phyloP scores from a whole-genome alignment of 1,140 invertebrate genomes.

The Monomorium pharaonis region DNA sequence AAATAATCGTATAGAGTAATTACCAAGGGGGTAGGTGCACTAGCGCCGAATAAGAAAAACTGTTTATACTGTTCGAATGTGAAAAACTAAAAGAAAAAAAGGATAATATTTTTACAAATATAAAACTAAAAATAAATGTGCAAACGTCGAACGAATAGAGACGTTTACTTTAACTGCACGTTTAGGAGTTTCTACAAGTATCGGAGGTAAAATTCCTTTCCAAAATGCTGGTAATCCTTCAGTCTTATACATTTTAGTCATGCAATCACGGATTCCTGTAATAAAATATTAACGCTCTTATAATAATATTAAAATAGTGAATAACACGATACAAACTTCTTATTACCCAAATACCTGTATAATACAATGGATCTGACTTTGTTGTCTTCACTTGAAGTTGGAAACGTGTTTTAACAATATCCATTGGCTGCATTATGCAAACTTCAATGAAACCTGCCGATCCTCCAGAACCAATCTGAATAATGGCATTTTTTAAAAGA shows the following conservation, averaged over 20 bases:
- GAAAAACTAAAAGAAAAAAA: constrained; percentile 89
- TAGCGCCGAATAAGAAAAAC: constrained; percentile 91
- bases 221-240: constrained; percentile 94
- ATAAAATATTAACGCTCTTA: too few relatives aligned
- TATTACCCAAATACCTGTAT: constrained; percentile 80
- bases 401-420: constrained; percentile 95
- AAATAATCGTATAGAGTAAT: constrained; percentile 70
- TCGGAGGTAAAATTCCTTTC: constrained; percentile 96
- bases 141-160: not conserved
- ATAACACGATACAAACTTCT: not conserved
- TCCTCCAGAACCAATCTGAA: constrained; percentile 95
- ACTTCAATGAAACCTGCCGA: constrained; percentile 97
- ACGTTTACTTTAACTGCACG: constrained; percentile 92
- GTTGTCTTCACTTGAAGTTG: constrained; percentile 89
- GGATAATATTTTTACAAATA: constrained; percentile 21
- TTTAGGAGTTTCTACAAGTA: constrained; percentile 97
- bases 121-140: constrained; percentile 58
- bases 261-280: constrained; percentile 94
- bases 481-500: constrained; percentile 89
- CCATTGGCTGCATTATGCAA: constrained; percentile 97
- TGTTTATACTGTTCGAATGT: constrained; percentile 97
- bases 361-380: constrained; percentile 85
- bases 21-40: constrained; percentile 90
- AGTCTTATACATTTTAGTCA: constrained; percentile 93
- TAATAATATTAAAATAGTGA: constrained; percentile 28